Evolutionary conservation across 2,888 invertebrate genomes (phyloP).

Genomic region (Caenorhabditis uteleia): DNA sequence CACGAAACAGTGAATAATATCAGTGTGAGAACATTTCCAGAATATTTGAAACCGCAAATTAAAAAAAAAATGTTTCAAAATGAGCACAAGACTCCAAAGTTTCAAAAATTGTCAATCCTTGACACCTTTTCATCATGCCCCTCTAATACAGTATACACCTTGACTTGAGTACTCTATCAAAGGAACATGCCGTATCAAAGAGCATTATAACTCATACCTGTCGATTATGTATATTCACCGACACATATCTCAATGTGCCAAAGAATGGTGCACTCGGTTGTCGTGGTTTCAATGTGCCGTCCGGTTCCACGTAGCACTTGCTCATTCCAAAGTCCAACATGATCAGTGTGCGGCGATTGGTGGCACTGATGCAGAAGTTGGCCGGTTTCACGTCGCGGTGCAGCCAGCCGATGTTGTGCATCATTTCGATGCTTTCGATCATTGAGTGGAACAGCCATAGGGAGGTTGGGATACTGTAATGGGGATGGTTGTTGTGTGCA

Average conservation of each 20-base stretch:
- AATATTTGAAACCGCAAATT: no score
- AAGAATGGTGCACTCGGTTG: conserved; percentile 32
- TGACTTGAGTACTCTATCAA: no score
- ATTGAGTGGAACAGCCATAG: conserved; percentile 49
- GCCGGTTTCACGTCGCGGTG: conserved; percentile 60
- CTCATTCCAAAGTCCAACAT: conserved; percentile 54
- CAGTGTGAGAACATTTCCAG: no score
- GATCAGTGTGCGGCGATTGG: conserved; percentile 26
- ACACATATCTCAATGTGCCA: conserved; percentile 56
- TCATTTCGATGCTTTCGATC: conserved; percentile 39
- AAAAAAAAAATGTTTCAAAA: no score
- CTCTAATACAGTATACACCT: no score
- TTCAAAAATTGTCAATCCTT: no score
- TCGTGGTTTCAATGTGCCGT: conserved; percentile 23
- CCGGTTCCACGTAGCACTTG: conserved; percentile 16
- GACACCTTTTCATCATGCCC: no score
- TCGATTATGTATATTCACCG: conserved; percentile 44
- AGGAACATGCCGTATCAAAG: no score
- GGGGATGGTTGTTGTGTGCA: no score
- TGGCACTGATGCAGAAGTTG: conserved; percentile 55
- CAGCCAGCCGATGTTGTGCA: conserved; percentile 54
- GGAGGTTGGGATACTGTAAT: conserved; percentile 39
- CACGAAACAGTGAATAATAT: no score
- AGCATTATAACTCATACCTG: no score
- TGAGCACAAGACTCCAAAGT: no score